Conservation (phyloP, 2,888 invertebrate genomes). For the Melinaea marsaeus region DNA sequence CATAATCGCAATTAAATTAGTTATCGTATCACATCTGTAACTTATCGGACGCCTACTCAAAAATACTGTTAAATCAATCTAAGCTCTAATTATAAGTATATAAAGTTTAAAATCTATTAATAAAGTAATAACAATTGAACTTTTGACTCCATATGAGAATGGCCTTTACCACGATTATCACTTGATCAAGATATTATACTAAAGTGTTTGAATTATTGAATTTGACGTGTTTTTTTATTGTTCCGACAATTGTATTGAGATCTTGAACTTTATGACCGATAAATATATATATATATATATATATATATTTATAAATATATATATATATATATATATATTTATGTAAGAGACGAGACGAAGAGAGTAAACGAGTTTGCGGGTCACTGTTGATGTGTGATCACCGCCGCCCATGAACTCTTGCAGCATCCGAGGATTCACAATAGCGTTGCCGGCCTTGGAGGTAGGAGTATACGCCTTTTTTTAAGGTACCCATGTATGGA, state of each 20-base stretch:
- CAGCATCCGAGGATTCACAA: too few species aligned
- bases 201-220: slow-evolving; percentile 16
- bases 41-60: not conserved
- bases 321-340: not conserved
- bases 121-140: slow-evolving; percentile 13
- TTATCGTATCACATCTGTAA: too few species aligned
- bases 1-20: too few species aligned
- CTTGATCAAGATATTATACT: slow-evolving; percentile 3
- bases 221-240: slow-evolving; percentile 9
- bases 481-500: too few species aligned
- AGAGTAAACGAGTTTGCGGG: too few species aligned
- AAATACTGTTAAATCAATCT: not conserved
- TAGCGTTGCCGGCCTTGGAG: too few species aligned
- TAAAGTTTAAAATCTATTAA: too few species aligned
- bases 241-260: not conserved
- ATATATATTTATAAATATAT: not conserved
- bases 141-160: slow-evolving; percentile 14
- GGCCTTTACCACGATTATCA: slow-evolving; percentile 21
- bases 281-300: not conserved
- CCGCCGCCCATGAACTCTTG: too few species aligned
- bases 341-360: not conserved
- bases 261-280: not conserved
- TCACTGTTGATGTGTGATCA: too few species aligned
- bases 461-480: too few species aligned
- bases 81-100: not conserved